These are phyloP conservation scores for Tragelaphus buxtoni DNA, from an alignment of 2,113 vertebrate species.

Conservation along the genomic window DNA sequence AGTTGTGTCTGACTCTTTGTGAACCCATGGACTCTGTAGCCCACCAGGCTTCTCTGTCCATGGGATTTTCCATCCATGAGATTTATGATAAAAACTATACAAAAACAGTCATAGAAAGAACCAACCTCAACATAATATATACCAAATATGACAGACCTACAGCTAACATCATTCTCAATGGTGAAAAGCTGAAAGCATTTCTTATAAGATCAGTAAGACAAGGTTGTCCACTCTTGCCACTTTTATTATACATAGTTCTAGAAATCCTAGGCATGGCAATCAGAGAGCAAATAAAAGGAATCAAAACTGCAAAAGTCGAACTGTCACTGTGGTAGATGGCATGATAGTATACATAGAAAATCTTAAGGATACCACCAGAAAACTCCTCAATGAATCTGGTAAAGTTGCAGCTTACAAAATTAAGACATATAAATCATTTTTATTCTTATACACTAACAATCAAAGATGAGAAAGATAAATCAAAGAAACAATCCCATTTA, in stretches of 20 bases:
- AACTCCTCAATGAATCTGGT: neutral
- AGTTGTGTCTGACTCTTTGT: neutral
- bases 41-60: neutral
- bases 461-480: neutral
- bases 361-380: neutral
- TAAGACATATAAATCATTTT: neutral
- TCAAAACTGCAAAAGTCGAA: neutral
- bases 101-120: neutral
- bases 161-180: neutral
- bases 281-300: neutral
- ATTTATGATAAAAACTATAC: neutral
- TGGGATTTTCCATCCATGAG: neutral
- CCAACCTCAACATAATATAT: neutral
- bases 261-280: neutral
- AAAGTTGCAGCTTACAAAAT: neutral
- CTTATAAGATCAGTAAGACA: neutral
- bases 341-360: neutral
- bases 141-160: neutral
- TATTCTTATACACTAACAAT: neutral
- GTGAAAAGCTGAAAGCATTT: neutral
- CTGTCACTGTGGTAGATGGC: neutral
- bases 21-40: neutral
- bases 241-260: neutral
- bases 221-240: neutral
- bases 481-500: neutral